phyloP scores from a whole-genome alignment of 2,888 invertebrate genomes.

The Harpalus rufipes region DNA sequence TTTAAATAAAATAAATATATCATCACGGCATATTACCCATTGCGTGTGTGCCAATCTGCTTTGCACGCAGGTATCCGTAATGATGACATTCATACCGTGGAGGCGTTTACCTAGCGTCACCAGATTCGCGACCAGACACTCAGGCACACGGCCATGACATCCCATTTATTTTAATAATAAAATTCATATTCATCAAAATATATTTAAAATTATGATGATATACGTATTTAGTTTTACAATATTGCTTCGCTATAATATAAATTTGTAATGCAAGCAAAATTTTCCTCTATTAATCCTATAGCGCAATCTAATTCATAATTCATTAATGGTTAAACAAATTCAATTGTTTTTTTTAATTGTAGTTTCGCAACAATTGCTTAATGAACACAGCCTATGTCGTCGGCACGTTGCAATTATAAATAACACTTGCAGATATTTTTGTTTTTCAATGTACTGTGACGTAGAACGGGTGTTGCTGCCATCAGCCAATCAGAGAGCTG shows the following conservation, averaged over 20 bases:
- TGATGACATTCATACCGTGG: no score
- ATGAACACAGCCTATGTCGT: background rate
- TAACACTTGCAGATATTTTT: background rate
- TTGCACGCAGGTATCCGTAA: no score
- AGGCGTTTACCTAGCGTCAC: no score
- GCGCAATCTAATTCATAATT: background rate
- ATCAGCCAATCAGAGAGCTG: background rate
- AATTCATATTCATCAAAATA: no score
- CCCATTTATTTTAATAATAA: no score
- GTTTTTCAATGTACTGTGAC: background rate
- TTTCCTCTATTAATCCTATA: background rate
- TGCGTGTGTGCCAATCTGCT: no score
- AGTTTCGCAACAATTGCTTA: background rate
- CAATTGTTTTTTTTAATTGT: background rate
- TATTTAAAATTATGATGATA: background rate
- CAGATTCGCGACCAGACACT: no score
- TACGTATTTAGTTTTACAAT: background rate
- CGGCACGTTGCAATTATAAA: background rate
- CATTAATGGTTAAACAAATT: background rate
- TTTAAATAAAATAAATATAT: no score
- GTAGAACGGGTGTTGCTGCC: background rate
- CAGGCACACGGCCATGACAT: no score
- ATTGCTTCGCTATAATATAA: background rate
- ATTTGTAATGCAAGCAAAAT: conserved; percentile 1
- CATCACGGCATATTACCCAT: no score